phyloP scores from a whole-genome alignment of 2,888 invertebrate species.

The Gandaritis pyraliata region DNA sequence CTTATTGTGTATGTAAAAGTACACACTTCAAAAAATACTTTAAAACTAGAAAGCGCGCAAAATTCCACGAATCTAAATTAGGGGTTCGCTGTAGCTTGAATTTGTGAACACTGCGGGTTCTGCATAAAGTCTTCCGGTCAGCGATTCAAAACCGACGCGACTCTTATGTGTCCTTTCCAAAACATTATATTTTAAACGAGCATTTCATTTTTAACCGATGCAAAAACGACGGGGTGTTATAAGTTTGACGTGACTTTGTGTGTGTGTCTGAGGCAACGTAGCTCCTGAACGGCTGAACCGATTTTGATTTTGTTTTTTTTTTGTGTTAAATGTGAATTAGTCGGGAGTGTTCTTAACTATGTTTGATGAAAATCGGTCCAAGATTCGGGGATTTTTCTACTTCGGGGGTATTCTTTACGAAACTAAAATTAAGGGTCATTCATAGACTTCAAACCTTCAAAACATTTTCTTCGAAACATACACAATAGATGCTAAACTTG shows the following conservation, averaged over 20 bases:
- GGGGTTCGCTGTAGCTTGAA: slow-evolving; percentile 41
- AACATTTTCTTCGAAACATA: background rate
- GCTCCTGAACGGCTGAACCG: too few relatives aligned
- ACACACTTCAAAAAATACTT: slow-evolving; percentile 26
- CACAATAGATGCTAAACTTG: slow-evolving; percentile 2
- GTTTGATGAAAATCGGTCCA: too few relatives aligned
- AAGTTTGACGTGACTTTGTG: too few relatives aligned
- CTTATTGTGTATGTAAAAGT: background rate
- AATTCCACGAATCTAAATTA: slow-evolving; percentile 38
- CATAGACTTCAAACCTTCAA: background rate
- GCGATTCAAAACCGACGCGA: slow-evolving; percentile 37
- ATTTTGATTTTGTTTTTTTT: too few relatives aligned
- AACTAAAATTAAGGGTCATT: too few relatives aligned
- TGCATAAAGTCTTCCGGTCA: slow-evolving; percentile 39
- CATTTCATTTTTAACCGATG: slow-evolving; percentile 16
- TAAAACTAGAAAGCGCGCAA: slow-evolving; percentile 31
- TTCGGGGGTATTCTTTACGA: too few relatives aligned
- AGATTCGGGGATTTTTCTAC: too few relatives aligned
- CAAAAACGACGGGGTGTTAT: too few relatives aligned
- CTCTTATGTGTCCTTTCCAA: slow-evolving; percentile 31
- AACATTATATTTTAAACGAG: slow-evolving; percentile 19
- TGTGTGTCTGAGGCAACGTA: too few relatives aligned
- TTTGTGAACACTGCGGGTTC: slow-evolving; percentile 39
- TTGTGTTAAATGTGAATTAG: too few relatives aligned
- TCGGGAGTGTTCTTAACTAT: too few relatives aligned